A percentile compares a stretch with the other conserved stretches of the same genome.
phyloP scores from a whole-genome alignment of 2,888 invertebrate species.

The Phorcus lineatus region DNA sequence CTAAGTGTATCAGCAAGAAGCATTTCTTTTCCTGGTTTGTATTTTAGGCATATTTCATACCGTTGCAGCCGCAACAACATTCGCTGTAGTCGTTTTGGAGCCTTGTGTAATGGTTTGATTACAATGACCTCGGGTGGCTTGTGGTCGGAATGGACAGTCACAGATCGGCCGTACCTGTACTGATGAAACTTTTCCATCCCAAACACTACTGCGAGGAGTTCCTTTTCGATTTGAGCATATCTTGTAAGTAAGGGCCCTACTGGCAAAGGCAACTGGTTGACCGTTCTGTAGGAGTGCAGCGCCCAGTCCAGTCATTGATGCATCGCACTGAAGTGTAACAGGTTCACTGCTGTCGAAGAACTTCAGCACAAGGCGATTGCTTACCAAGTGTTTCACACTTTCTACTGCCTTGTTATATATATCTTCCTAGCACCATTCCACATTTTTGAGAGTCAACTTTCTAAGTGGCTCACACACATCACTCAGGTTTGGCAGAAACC shows the following conservation, averaged over 20 bases:
- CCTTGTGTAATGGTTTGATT: constrained; percentile 53
- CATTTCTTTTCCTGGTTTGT: constrained; percentile 2
- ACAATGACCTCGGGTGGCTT: constrained; percentile 73
- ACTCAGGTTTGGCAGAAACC: constrained; percentile 43
- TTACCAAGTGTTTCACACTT: constrained; percentile 31
- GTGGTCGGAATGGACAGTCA: constrained; percentile 72
- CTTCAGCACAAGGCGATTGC: constrained; percentile 27
- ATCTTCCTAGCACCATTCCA: constrained; percentile 32
- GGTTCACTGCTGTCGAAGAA: constrained; percentile 34
- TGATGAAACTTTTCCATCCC: constrained; percentile 62
- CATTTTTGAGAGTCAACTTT: constrained; percentile 37
- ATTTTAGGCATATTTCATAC: constrained; percentile 57
- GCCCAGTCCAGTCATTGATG: constrained; percentile 29
- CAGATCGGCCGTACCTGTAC: constrained; percentile 64
- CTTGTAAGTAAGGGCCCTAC: constrained; percentile 30
- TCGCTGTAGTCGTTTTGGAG: constrained; percentile 56
- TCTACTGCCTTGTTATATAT: constrained; percentile 30
- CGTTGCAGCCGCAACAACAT: constrained; percentile 62
- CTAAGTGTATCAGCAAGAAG: background rate
- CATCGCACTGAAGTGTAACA: constrained; percentile 33
- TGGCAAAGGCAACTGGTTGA: constrained; percentile 38
- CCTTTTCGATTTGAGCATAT: constrained; percentile 45
- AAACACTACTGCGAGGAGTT: constrained; percentile 59
- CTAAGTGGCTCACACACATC: constrained; percentile 43
- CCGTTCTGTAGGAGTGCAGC: constrained; percentile 36